Percentiles rank a stretch among this genome's conserved stretches.
These are phyloP conservation scores for Leptonema lineaticorne DNA, from an alignment of 1,140 invertebrate species.

Conservation along the genomic window DNA sequence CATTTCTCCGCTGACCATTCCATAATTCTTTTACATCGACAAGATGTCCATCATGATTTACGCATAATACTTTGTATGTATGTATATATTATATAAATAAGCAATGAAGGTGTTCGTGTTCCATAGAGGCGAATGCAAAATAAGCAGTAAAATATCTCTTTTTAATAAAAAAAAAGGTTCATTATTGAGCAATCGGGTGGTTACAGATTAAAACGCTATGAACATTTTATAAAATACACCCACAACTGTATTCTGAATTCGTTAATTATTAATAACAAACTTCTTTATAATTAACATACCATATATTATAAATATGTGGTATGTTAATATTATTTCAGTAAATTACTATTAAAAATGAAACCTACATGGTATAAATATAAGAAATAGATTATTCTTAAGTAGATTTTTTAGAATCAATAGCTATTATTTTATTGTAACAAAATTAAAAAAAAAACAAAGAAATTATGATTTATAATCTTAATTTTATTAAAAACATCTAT, in stretches of 20 bases:
- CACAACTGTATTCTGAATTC: background rate
- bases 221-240: background rate
- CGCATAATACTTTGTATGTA: no score
- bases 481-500: no score
- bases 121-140: background rate
- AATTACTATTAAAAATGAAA: background rate
- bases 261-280: background rate
- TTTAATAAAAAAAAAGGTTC: background rate
- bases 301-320: background rate
- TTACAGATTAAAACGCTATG: background rate
- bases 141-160: background rate
- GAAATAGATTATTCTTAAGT: background rate
- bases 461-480: no score
- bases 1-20: no score
- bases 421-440: background rate
- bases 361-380: background rate
- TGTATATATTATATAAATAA: background rate
- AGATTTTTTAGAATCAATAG: background rate
- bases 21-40: background rate
- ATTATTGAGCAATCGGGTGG: background rate
- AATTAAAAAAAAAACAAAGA: no score
- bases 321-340: background rate
- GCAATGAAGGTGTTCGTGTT: conserved; percentile 2
- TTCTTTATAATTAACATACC: background rate
- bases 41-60: background rate